Conservation (phyloP, 1,140 invertebrate genomes). For the Anastrepha obliqua region DNA sequence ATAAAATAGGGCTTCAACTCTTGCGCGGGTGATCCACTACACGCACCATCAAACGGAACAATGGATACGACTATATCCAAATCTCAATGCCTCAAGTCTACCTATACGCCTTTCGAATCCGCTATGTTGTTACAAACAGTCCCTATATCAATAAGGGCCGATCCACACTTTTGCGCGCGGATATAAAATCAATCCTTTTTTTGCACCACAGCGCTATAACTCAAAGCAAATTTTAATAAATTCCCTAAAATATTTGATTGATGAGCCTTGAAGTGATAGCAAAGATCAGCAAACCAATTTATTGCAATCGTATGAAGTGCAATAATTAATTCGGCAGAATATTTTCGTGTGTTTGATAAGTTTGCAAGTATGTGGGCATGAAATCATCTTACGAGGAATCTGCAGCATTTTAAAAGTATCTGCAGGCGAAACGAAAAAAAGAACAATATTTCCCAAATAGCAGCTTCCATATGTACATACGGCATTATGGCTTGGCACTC, state of each 20-base stretch:
- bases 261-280: conserved; percentile 36
- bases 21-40: too few species aligned
- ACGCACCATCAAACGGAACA: too few species aligned
- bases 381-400: not conserved
- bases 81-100: too few species aligned
- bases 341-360: not conserved
- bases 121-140: too few species aligned
- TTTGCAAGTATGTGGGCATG: not conserved
- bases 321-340: conserved; percentile 3
- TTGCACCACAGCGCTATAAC: too few species aligned
- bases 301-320: not conserved
- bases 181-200: too few species aligned
- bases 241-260: conserved; percentile 41
- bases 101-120: too few species aligned
- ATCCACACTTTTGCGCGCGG: too few species aligned
- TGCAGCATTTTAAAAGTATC: not conserved
- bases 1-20: too few species aligned
- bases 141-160: too few species aligned
- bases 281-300: not conserved
- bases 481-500: not conserved
- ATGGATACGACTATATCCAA: too few species aligned
- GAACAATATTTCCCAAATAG: not conserved
- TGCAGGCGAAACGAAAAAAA: not conserved
- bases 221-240: not conserved
- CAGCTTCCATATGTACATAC: not conserved